Percentiles rank a stretch among this genome's conserved stretches.
phyloP scores from a whole-genome alignment of 2,888 invertebrate genomes.

The Abscondita cerata region DNA sequence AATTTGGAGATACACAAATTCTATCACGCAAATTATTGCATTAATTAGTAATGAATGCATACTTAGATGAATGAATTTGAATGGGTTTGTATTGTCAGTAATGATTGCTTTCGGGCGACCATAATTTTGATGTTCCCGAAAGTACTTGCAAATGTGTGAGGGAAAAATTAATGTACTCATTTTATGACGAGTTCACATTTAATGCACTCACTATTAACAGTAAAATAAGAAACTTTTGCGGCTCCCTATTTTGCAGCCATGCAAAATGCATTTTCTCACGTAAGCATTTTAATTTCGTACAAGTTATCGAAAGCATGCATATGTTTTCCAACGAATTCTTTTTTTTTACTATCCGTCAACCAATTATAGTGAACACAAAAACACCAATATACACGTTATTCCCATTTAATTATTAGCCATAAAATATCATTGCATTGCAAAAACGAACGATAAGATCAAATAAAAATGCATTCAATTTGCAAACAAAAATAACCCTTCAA shows the following conservation, averaged over 20 bases:
- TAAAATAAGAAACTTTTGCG: conserved; percentile 16
- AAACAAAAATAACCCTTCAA: conserved; percentile 17
- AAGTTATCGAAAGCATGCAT: conserved; percentile 18
- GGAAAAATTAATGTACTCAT: conserved; percentile 22
- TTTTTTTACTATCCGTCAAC: conserved; percentile 15
- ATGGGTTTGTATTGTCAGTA: no score
- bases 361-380: conserved; percentile 21
- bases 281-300: conserved; percentile 31
- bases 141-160: neutral
- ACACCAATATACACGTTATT: conserved; percentile 27
- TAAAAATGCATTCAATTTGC: conserved; percentile 36
- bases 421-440: neutral
- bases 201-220: conserved; percentile 24
- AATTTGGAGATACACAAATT: conserved; percentile 42
- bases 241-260: conserved; percentile 25
- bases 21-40: conserved; percentile 37
- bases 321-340: conserved; percentile 19
- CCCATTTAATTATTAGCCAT: no score
- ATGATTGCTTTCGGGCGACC: no score
- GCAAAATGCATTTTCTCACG: conserved; percentile 34
- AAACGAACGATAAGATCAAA: conserved; percentile 29
- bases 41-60: no score
- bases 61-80: no score
- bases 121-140: no score
- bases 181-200: conserved; percentile 21